Base-by-base conservation (phyloP, 2,113 vertebrate species). In the Pluvialis apricaria region DNA sequence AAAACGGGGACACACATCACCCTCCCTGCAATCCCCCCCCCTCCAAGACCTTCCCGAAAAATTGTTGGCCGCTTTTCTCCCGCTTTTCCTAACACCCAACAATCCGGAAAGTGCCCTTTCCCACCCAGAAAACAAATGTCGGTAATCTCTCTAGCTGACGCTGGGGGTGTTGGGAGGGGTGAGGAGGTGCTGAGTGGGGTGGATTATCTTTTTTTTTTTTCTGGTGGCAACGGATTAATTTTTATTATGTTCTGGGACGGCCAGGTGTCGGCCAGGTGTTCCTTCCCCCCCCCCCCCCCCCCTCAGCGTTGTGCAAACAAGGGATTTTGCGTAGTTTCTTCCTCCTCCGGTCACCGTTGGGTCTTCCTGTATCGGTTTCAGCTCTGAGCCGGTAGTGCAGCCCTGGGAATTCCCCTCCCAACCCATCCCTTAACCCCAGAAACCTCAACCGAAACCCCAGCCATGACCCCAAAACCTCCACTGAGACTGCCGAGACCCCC, bases 401-500 rank as follows among this genome's bases (percentile, higher is more conserved):
- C 29, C 14, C 32, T 26, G 45, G 11, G 68, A 29, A 20, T 36
- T 8, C 24, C n/a, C 36, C 20, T 17, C 28, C 20, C 9, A 72
- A 32, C 5, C 7, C 20, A 16, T 21, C 42, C 42, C 14, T 10
- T 28, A 16, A 70, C 1, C 15, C 26, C 26, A 32, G 26, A 51
- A 26, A 42, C 1, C 1, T 29, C 34, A 21, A 6, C 1, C 8
- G 4, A 12, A 47, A 31, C 21, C 38, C 6, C n/a, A n/a, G n/a
- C n/a, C n/a, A n/a, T n/a, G n/a, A n/a, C 47, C 21, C 47, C 8
- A 25, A 60, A 34, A 22, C 17, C 61, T 15, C 11, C 12, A 38
- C 7, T 3, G 9, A 6, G 36, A 72, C 70, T 26, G 8, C 24
- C 24, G 7, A 12, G 9, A 13, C 15, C 7, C 15, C 45, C 8